Conservation (phyloP, 2,797 vertebrate genomes). For the Lutjanus campechanus region DNA sequence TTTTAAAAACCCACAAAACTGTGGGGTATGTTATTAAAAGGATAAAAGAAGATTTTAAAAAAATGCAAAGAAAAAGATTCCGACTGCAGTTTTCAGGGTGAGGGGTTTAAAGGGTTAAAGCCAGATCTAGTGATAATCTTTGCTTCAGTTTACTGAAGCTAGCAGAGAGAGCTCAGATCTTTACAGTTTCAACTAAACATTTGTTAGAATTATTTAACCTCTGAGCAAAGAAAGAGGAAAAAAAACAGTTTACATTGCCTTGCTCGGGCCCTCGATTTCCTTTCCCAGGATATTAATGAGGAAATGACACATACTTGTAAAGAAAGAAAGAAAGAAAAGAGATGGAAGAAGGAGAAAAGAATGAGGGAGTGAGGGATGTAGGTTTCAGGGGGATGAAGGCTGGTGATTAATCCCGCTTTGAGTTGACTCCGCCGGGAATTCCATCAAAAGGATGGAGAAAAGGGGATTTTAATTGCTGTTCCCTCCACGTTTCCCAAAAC, state of each 20-base stretch:
- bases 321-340: slow-evolving; percentile 63
- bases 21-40: no score
- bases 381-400: slow-evolving; percentile 77
- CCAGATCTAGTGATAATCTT: slow-evolving; percentile 44
- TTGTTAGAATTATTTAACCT: slow-evolving; percentile 64
- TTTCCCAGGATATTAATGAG: slow-evolving; percentile 88
- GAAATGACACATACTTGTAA: slow-evolving; percentile 87
- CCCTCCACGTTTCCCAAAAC: slow-evolving; percentile 81
- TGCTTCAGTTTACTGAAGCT: slow-evolving; percentile 44
- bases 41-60: no score
- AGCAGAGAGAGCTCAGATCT: slow-evolving; percentile 18
- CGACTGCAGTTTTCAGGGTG: no score
- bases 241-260: slow-evolving; percentile 61
- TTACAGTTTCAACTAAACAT: slow-evolving; percentile 49
- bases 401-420: slow-evolving; percentile 86
- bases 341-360: slow-evolving; percentile 52
- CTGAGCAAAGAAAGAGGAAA: neutral
- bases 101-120: neutral
- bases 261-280: slow-evolving; percentile 71
- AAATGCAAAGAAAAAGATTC: no score
- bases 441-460: slow-evolving; percentile 84
- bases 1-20: no score
- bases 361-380: slow-evolving; percentile 72
- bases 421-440: slow-evolving; percentile 84
- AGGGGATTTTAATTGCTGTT: slow-evolving; percentile 86